Percentiles rank a stretch among this genome's conserved stretches.
phyloP scores from a whole-genome alignment of 2,797 vertebrate species.

The Craterocephalus amniculus region DNA sequence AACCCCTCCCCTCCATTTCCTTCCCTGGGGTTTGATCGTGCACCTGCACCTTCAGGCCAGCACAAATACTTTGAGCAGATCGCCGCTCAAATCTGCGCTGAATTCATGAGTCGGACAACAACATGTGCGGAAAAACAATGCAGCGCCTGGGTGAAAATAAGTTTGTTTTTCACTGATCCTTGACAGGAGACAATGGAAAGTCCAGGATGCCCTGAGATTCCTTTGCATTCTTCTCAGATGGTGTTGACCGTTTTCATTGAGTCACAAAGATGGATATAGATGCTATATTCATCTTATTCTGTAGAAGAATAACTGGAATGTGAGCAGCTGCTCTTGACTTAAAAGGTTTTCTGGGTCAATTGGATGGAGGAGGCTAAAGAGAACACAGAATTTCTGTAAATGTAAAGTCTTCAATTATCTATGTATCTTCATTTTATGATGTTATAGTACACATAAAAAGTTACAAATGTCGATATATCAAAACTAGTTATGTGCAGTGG shows the following conservation, averaged over 20 bases:
- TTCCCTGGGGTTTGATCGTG: conserved; percentile 64
- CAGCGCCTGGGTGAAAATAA: conserved; percentile 60
- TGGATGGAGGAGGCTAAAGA: conserved; percentile 6
- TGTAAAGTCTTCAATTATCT: not conserved
- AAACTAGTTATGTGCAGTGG: not conserved
- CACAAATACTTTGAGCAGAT: conserved; percentile 59
- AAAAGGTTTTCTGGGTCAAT: conserved; percentile 29
- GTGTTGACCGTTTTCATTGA: conserved; percentile 40
- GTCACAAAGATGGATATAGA: conserved; percentile 51
- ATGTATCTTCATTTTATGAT: too few relatives aligned
- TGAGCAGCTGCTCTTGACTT: conserved; percentile 30
- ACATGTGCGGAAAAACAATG: conserved; percentile 65
- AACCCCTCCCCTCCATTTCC: conserved; percentile 73
- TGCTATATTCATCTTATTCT: conserved; percentile 46
- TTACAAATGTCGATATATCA: not conserved
- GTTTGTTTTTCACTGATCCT: conserved; percentile 59
- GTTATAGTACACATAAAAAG: not conserved
- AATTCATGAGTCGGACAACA: conserved; percentile 57
- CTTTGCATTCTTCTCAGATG: conserved; percentile 36
- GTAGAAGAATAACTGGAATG: conserved; percentile 64
- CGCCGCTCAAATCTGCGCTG: conserved; percentile 2
- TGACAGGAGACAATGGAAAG: conserved; percentile 60
- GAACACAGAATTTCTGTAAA: not conserved
- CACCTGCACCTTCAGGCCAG: conserved; percentile 71
- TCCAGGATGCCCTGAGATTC: conserved; percentile 49